Base-by-base conservation (phyloP, 2,888 invertebrate species). In the Ormyrus pomaceus region DNA sequence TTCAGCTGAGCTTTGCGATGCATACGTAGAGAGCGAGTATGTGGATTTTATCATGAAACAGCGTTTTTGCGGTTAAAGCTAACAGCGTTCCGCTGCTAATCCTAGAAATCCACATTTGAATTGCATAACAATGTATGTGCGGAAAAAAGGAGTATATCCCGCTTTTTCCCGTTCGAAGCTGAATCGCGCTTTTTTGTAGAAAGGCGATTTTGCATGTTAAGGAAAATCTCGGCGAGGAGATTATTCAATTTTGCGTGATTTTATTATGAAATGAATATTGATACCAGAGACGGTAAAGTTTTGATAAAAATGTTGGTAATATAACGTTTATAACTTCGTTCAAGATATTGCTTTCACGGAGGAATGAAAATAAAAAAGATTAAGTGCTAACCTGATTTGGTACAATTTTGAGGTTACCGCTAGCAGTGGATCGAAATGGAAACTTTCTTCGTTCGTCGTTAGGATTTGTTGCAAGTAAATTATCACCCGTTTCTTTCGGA, bases 381-480 rank as follows among this genome's bases (percentile, higher is more conserved):
- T 34, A 34, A 34, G 34, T 34, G 34, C 82, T 84, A 89, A 94
- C 94, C 92, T 95, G 94, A 89, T 94, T 93, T 2, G 94, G 94
- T 77, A 93, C 92, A 80, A 95, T 93, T 92, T 95, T 95, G 73
- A 95, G 91, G 88, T 95, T 94, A 83, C 94, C 95, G 88, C 95
- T 95, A 0, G 94, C 94, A 0, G 95, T 95, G 2, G 92, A 88
- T 87, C 93, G 93, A 86, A 95, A 95, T 3, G 95, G 95, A 88
- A 95, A 95, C n/a, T 86, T 83, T 69, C 88, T 84, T 50, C 82
- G 86, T 13, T 81, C 58, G 8, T 86, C 84, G 62, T 84, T 83
- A n/a, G 81, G 75, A 50, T 83, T 83, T n/a, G 86, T 79, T 11
- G 81, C 79, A 74, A 77, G 68, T 71, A 82, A 82, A 73, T 82